Evolutionary conservation across 2,113 vertebrate species (phyloP).

Genomic region (Fulica atra): DNA sequence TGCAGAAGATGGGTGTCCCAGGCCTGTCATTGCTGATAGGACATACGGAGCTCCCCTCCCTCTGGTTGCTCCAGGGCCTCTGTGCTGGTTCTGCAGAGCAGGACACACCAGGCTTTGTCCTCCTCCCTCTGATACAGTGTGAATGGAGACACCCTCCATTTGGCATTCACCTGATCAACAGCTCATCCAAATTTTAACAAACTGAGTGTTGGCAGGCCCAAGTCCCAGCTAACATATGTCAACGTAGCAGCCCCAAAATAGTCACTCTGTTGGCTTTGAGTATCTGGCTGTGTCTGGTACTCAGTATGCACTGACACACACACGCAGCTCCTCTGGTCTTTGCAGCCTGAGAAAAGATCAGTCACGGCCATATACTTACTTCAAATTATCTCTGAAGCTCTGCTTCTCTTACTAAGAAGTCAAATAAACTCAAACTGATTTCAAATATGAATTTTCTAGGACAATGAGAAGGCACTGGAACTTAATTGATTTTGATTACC

Average conservation of each 20-base stretch:
- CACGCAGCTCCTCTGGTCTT: not conserved
- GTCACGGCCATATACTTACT: not conserved
- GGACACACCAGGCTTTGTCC: not conserved
- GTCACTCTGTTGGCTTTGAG: not conserved
- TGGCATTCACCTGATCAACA: not conserved
- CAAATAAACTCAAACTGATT: conserved; percentile 39
- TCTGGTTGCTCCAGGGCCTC: not conserved
- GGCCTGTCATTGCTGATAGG: not conserved
- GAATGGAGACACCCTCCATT: not conserved
- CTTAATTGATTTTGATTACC: conserved; percentile 69
- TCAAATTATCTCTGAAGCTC: conserved; percentile 9
- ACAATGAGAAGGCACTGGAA: conserved; percentile 54
- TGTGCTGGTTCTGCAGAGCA: not conserved
- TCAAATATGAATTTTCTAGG: conserved; percentile 44
- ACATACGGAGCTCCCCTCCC: not conserved
- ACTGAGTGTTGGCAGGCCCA: not conserved
- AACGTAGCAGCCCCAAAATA: not conserved
- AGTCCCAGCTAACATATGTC: not conserved
- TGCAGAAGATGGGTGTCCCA: not conserved
- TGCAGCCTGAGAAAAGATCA: conserved; percentile 1
- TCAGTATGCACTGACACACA: not conserved
- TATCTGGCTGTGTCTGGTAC: not conserved
- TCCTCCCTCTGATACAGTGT: not conserved
- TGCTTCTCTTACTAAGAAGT: conserved; percentile 13
- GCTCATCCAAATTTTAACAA: not conserved